Conservation (phyloP, 1,140 invertebrate species). For the Drosophila subobscura region DNA sequence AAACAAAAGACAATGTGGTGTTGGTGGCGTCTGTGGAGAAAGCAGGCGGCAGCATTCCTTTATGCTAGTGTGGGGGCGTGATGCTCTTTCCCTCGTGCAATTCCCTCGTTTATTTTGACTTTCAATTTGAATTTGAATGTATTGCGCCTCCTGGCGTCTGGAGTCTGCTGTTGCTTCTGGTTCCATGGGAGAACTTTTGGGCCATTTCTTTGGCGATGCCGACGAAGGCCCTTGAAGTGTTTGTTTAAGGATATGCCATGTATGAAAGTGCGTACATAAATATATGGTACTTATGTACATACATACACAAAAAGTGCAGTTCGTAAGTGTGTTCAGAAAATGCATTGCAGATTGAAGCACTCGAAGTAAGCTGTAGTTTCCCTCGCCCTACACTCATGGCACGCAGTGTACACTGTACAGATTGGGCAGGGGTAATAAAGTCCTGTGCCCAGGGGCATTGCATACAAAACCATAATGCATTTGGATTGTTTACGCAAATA, state of each 20-base stretch:
- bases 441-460: neutral
- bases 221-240: too few relatives aligned
- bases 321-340: too few relatives aligned
- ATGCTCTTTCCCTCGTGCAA: slow-evolving; percentile 8
- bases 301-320: too few relatives aligned
- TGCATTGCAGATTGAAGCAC: too few relatives aligned
- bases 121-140: slow-evolving; percentile 53
- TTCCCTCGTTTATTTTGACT: slow-evolving; percentile 52
- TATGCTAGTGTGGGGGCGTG: slow-evolving; percentile 7
- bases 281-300: neutral
- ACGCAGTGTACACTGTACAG: too few relatives aligned
- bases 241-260: neutral
- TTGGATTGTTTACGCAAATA: slow-evolving; percentile 21
- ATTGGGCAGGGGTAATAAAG: too few relatives aligned
- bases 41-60: neutral
- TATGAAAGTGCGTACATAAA: slow-evolving; percentile 11
- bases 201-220: slow-evolving; percentile 23
- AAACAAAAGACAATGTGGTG: slow-evolving; percentile 41
- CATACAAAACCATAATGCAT: slow-evolving; percentile 11
- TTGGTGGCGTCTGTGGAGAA: neutral
- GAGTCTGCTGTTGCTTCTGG: slow-evolving; percentile 12
- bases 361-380: too few relatives aligned
- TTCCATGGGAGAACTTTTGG: slow-evolving; percentile 4
- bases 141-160: slow-evolving; percentile 1
- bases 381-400: too few relatives aligned